Evolutionary conservation across 2,113 vertebrate species (phyloP), one percentile per base, ranked within the genome.

Genomic region (Cepphus grylle): DNA sequence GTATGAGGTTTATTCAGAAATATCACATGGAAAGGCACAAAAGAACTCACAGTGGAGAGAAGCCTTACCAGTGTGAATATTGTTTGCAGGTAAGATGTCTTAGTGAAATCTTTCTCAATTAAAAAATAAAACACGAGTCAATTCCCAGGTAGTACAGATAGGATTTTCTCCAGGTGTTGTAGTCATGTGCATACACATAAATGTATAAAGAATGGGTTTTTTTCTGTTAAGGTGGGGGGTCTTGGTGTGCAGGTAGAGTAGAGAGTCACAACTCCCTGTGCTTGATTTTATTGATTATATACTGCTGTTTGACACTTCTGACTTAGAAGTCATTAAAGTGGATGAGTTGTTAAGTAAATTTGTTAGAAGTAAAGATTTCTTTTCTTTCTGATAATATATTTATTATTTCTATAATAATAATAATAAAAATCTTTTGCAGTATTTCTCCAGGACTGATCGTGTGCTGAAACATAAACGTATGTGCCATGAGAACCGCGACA

Each of bases 11-110:
- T 97, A 99, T 99, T 97, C 99, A 99, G 97, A 99, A 99, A 96
- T 99, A 99, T 94, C 99, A 99, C 96, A 99, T 99, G 99, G 99
- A 99, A 98, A 99, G 99, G 97, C 99, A 99, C 98, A 99, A 99
- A 98, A 99, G 99, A 96, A 99, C 99, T 73, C 99, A 99, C 90
- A 99, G 99, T 94, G 99, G 99, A 95, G 99, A 99, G 96, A 99
- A 99, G 96, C 99, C 99, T 67, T 99, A 99, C 96, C 99, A 99
- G 88, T 99, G 99, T 98, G 99, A 99, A 98, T 99, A 99, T 98
- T 99, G 99, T 98, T 98, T 99, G 97, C 99, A 99, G 99, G 99
- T 99, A 97, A 97, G 98, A 91, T 71, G 53, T 12, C 50, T 38
- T 26, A 32, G 77, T 92, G 45, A 93, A 94, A 80, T 80, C 63